Conservation (phyloP, 2,888 invertebrate species). For the Acanthosepion lycidas region DNA sequence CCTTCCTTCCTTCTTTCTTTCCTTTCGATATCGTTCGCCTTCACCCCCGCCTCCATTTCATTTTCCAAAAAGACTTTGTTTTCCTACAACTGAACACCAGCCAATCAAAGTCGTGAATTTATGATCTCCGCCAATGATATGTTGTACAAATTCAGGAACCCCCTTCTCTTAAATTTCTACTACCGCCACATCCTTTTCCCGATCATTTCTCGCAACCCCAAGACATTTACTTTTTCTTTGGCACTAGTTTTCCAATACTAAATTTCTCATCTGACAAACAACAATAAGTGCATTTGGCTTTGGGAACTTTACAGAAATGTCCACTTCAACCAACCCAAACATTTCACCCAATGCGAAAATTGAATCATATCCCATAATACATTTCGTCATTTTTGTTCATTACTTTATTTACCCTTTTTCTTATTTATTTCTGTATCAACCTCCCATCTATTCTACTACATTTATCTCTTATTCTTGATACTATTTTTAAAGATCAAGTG, state of each 20-base stretch:
- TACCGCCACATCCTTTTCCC: not conserved
- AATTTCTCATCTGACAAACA: constrained; percentile 1
- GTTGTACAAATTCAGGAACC: not conserved
- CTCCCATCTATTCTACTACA: not conserved
- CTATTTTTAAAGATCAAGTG: not conserved
- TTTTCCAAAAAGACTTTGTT: not conserved
- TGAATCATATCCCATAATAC: constrained; percentile 1
- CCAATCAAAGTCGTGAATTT: not conserved
- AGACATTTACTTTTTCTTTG: not conserved
- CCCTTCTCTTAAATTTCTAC: not conserved
- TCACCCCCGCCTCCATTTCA: too few species aligned
- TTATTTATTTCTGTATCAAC: not conserved
- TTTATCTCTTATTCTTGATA: not conserved
- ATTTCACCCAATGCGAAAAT: not conserved
- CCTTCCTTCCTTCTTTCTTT: too few species aligned
- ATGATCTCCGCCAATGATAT: not conserved
- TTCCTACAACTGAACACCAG: not conserved
- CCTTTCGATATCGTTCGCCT: too few species aligned
- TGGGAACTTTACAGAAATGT: constrained; percentile 33
- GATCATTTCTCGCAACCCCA: not conserved
- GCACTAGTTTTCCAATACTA: not conserved
- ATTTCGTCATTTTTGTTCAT: not conserved
- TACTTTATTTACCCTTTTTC: not conserved
- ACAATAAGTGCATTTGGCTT: not conserved
- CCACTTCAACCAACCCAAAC: not conserved